Evolutionary conservation across 2,888 invertebrate species (phyloP).

Genomic region (Parnassius mnemosyne): DNA sequence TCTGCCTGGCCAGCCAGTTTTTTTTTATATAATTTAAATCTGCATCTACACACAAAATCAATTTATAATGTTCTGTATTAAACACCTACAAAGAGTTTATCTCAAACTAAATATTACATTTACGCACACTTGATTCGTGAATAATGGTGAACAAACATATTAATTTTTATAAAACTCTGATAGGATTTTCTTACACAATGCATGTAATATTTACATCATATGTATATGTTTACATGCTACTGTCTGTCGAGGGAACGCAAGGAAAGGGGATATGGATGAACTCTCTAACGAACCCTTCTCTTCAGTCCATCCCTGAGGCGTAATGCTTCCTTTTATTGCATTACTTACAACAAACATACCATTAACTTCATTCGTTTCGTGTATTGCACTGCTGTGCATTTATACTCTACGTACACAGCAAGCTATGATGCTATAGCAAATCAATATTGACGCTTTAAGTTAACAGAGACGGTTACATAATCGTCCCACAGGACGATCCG

Average conservation of each 20-base stretch:
- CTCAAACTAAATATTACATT: no score
- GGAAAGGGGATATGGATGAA: slow-evolving; percentile 30
- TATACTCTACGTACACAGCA: background rate
- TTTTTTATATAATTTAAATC: no score
- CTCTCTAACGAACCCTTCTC: slow-evolving; percentile 26
- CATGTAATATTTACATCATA: slow-evolving; percentile 33
- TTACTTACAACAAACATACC: slow-evolving; percentile 29
- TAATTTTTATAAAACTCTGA: background rate
- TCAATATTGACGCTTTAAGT: slow-evolving; percentile 24
- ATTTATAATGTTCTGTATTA: no score
- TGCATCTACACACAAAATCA: no score
- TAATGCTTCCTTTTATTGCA: slow-evolving; percentile 30
- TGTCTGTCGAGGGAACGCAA: slow-evolving; percentile 31
- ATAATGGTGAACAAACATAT: background rate
- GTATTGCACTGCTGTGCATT: slow-evolving; percentile 14
- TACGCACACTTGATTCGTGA: background rate
- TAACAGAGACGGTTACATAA: slow-evolving; percentile 21
- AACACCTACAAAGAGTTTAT: no score
- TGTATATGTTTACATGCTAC: slow-evolving; percentile 29
- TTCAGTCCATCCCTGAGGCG: slow-evolving; percentile 29
- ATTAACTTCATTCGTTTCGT: slow-evolving; percentile 17
- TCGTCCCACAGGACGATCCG: slow-evolving; percentile 30
- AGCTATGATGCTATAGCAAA: slow-evolving; percentile 22
- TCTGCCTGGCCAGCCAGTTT: no score
- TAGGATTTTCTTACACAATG: slow-evolving; percentile 13